Percentiles rank a stretch among this genome's conserved stretches.
Conservation (phyloP, 2,113 vertebrate species). For the Antechinus stuartii region DNA sequence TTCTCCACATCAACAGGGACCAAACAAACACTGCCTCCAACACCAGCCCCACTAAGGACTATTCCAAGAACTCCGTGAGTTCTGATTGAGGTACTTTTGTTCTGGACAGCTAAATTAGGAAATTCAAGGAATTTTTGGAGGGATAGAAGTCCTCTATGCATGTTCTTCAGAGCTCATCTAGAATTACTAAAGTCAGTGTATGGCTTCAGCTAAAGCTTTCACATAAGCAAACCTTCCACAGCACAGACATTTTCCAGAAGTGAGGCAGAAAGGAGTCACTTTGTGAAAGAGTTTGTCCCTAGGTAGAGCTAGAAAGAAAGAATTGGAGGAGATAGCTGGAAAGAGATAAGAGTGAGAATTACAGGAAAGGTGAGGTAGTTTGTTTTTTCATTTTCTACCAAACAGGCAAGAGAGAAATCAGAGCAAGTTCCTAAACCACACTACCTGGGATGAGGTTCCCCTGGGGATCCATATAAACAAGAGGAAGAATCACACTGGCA, state of each 20-base stretch:
- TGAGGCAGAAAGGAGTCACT: not conserved
- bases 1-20: not conserved
- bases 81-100: not conserved
- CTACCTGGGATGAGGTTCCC: too few relatives aligned
- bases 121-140: not conserved
- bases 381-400: not conserved
- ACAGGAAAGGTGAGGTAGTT: rapidly evolving
- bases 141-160: not conserved
- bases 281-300: not conserved
- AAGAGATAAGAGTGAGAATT: not conserved
- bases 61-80: not conserved
- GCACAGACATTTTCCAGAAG: not conserved
- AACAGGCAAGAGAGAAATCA: not conserved
- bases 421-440: not conserved
- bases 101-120: not conserved
- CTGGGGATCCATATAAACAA: not conserved
- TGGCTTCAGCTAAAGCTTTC: not conserved
- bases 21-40: not conserved
- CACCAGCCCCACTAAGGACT: not conserved
- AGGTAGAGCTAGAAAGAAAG: not conserved
- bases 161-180: not conserved
- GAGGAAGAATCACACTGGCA: not conserved
- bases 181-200: not conserved
- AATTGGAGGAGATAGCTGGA: not conserved
- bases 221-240: not conserved